Percentiles rank a stretch among this genome's conserved stretches.
Evolutionary conservation across 2,888 invertebrate species (phyloP).

Genomic region (Vanessa cardui): DNA sequence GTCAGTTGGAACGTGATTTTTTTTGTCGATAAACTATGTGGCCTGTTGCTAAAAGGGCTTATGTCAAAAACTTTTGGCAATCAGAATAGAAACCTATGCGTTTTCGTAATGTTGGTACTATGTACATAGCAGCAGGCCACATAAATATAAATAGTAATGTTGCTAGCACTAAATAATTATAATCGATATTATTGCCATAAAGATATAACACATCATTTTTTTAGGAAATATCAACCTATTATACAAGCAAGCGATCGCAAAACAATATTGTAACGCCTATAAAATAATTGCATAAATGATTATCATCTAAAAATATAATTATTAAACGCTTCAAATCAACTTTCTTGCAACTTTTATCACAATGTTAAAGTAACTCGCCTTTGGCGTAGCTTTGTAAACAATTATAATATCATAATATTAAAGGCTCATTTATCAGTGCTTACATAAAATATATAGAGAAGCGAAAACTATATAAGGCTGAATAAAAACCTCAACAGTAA

Average conservation of each 20-base stretch:
- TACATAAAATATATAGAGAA: conserved; percentile 28
- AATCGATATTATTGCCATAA: too few relatives aligned
- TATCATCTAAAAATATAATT: conserved; percentile 44
- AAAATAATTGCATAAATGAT: conserved; percentile 33
- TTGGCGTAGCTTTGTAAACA: conserved; percentile 58
- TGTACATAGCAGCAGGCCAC: too few relatives aligned
- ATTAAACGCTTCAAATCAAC: conserved; percentile 50
- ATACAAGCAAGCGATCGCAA: conserved; percentile 35
- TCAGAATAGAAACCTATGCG: too few relatives aligned
- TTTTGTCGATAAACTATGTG: too few relatives aligned
- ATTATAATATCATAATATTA: conserved; percentile 33
- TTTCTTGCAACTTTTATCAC: conserved; percentile 62
- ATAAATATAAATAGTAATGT: too few relatives aligned
- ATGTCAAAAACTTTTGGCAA: too few relatives aligned
- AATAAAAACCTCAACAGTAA: too few relatives aligned
- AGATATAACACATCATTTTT: background rate
- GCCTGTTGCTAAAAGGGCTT: too few relatives aligned
- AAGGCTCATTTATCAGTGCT: conserved; percentile 20
- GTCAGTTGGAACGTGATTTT: too few relatives aligned
- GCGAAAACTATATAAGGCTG: too few relatives aligned
- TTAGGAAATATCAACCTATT: conserved; percentile 33
- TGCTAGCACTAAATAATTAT: too few relatives aligned
- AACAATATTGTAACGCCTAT: conserved; percentile 22
- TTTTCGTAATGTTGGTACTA: too few relatives aligned
- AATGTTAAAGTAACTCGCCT: conserved; percentile 68